phyloP scores from a whole-genome alignment of 2,113 vertebrate species.

The Microcebus tavaratra region DNA sequence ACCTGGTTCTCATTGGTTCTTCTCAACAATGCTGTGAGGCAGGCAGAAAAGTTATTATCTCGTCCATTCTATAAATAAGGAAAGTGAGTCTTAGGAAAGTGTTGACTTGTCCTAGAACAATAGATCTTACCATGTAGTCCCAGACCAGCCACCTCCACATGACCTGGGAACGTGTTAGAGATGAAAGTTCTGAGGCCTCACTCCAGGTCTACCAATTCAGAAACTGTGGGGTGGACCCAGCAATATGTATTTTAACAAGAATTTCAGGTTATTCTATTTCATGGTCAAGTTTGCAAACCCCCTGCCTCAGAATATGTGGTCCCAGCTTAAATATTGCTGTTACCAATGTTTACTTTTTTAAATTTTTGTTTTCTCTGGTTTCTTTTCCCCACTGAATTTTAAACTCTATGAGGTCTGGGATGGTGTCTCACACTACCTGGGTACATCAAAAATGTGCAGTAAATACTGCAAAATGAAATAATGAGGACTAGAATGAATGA shows the following conservation, averaged over 20 bases:
- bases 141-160: not conserved
- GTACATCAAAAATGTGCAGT: not conserved
- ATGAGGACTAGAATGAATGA: not conserved
- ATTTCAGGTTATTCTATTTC: not conserved
- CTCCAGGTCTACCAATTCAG: not conserved
- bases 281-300: not conserved
- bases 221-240: not conserved
- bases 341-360: not conserved
- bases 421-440: not conserved
- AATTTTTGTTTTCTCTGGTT: not conserved
- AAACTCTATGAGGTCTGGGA: not conserved
- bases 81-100: not conserved
- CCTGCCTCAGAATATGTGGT: not conserved
- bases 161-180: not conserved
- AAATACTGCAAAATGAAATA: conserved; percentile 16
- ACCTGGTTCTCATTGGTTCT: not conserved
- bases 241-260: not conserved
- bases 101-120: not conserved
- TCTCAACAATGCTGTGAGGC: not conserved
- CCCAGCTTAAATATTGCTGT: not conserved
- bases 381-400: not conserved
- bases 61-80: not conserved
- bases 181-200: not conserved
- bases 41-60: not conserved
- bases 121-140: not conserved